These are phyloP conservation scores for Drosophila asahinai DNA, from an alignment of 1,140 invertebrate genomes.

Conservation along the genomic window DNA sequence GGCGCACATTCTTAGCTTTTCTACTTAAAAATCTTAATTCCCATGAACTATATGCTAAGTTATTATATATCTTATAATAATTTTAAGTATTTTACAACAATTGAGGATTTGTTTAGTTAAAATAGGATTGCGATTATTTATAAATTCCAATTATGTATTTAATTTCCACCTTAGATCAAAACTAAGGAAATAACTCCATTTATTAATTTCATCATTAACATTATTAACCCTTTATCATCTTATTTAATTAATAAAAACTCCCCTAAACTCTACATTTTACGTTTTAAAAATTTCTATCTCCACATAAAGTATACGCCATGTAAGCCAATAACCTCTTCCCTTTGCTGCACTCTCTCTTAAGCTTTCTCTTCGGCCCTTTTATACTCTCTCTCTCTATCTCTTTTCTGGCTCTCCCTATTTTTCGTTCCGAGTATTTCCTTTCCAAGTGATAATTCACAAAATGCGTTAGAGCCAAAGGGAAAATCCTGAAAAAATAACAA, in stretches of 20 bases:
- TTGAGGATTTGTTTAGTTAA: too few relatives aligned
- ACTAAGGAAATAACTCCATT: too few relatives aligned
- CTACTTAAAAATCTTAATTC: too few relatives aligned
- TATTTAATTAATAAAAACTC: not conserved
- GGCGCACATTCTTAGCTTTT: too few relatives aligned
- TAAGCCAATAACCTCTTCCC: conserved; percentile 28
- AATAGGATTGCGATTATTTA: not conserved
- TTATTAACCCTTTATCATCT: too few relatives aligned
- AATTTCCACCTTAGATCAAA: too few relatives aligned
- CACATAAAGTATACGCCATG: conserved; percentile 59
- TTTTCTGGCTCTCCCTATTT: not conserved
- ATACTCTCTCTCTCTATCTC: not conserved
- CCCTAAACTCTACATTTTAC: not conserved
- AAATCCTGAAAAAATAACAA: not conserved
- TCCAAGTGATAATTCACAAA: conserved; percentile 13
- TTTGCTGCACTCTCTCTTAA: conserved; percentile 19
- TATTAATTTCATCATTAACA: too few relatives aligned
- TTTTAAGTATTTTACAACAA: not conserved
- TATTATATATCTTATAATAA: too few relatives aligned
- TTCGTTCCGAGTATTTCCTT: not conserved
- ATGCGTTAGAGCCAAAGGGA: conserved; percentile 10
- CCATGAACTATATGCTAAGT: not conserved
- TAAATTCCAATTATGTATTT: not conserved
- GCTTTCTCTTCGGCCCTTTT: conserved; percentile 1
- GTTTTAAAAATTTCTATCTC: not conserved